Evolutionary conservation across 2,113 vertebrate genomes (phyloP).

Genomic region (Osmerus eperlanus): DNA sequence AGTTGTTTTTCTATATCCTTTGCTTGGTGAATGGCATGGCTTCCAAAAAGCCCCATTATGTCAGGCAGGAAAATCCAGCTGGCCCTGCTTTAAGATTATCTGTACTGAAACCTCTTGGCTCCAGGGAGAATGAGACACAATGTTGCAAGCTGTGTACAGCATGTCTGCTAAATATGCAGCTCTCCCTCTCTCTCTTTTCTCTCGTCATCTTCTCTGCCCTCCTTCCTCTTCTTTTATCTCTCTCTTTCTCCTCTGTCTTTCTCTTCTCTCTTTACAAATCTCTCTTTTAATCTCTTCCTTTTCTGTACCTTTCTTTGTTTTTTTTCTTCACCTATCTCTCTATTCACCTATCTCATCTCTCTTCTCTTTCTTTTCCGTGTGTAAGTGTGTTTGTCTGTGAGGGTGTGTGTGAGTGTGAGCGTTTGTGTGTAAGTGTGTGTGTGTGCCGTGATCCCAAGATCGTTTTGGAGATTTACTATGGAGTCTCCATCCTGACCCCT

Average conservation of each 20-base stretch:
- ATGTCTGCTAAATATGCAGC: not conserved
- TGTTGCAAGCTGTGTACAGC: constrained; percentile 33
- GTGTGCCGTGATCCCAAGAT: constrained; percentile 21
- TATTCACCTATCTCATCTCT: not conserved
- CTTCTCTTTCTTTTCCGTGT: constrained; percentile 28
- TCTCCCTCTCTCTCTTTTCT: not conserved
- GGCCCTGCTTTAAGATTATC: constrained; percentile 11
- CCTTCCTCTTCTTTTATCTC: constrained; percentile 1
- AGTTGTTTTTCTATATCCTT: too few species aligned
- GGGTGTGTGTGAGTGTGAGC: not conserved
- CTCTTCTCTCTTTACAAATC: not conserved
- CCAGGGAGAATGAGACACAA: constrained; percentile 25
- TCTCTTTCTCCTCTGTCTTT: constrained; percentile 4
- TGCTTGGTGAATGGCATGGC: not conserved
- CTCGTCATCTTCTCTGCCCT: not conserved
- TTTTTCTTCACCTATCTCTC: too few species aligned
- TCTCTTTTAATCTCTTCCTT: too few species aligned
- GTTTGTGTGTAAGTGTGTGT: constrained; percentile 1
- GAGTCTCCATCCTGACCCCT: constrained; percentile 60
- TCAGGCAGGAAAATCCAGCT: constrained; percentile 42
- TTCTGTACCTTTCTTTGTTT: too few species aligned
- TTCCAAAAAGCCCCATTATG: constrained; percentile 27
- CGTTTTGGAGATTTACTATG: constrained; percentile 58
- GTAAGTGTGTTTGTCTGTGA: not conserved
- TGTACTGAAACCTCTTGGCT: constrained; percentile 40